Base-by-base conservation (phyloP, 2,888 invertebrate species). In the Drosophila macrospina region DNA sequence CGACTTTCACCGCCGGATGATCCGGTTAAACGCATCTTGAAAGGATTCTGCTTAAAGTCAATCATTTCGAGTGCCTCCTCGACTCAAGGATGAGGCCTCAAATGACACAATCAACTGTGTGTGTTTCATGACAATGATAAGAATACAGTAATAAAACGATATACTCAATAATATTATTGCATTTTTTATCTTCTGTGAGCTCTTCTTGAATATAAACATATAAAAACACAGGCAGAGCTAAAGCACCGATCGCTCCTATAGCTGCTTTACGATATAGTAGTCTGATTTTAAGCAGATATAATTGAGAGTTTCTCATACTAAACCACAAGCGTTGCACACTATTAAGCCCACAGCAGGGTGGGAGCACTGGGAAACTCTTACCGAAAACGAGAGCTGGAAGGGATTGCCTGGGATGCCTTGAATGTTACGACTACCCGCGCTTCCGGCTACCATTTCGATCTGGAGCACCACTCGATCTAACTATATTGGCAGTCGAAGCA, bases 41-140 rank as follows among this genome's bases (percentile, higher is more conserved):
- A 90, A 5, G 90, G 89, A 84, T 90, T 91, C 69, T 90, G 90
- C 69, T 90, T 91, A 54, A 91, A 91, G 73, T 91, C 90, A 61
- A 91, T 86, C 86, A 92, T 92, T 83, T 67, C 63, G 70, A 50
- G 63, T 52, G 73, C 64, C 52, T 66, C 68, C 56, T 68, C 69
- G 66, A 51, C 48, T 36, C 61, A 7, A 30, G 32, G 52, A 44
- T 52, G 72, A 81, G 82, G 60, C 86, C 24, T 42, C 67, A 62
- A 77, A 77, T 66, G 61, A 70, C 28, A 4, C 2, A 16, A n/a
- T 41, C 10, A 45, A n/a, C 54, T 13, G 13, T 36, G n/a, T 37
- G 13, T 54, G 8, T 7, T 10, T 4, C 6, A 37, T 15, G n/a
- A 7, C 13, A 11, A 32, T 20, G 41, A 20, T n/a, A 20, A 4